Base-by-base conservation (phyloP, 2,888 invertebrate genomes). In the Abscondita cerata region DNA sequence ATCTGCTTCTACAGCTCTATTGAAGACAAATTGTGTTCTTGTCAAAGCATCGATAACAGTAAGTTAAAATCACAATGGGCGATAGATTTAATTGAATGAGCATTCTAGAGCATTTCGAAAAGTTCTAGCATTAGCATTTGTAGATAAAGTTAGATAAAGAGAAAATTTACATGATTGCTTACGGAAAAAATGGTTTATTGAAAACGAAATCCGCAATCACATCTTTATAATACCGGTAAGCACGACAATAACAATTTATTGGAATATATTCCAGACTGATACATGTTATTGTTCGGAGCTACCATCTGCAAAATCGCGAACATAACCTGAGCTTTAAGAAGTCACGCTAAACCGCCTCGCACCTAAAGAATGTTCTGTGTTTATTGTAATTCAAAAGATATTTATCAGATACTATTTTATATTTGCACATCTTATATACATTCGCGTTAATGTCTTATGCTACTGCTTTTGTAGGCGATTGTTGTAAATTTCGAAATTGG, bases 271-370 rank as follows among this genome's bases (percentile, higher is more conserved):
- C 38, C 52, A 36, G 59, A 59, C 59, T 52, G 59, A 52, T 59
- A 38, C 70, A 70, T 70, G 70, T 72, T 70, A 72, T 71, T 73
- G 71, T 71, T 44, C 68, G 63, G 60, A 64, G 72, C 73, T 73
- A 72, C 71, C 73, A 73, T 69, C 68, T 70, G 72, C 67, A 69
- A 62, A 64, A 57, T 59, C 52, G 65, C 65, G 60, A 59, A 55
- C 47, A 41, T 52, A 52, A 31, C 63, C 58, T 59, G 64, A 65
- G 62, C 69, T 68, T 66, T 68, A 68, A 70, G 69, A 66, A 64
- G 66, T 65, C 65, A 65, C 65, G 66, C 62, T 59, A 60, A 69
- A 69, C 64, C 66, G 69, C 62, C 69, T 70, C 65, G 68, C 72
- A 68, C 67, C 68, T 66, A 65, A 70, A 69, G 73, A 72, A 73